A percentile compares a stretch with the other conserved stretches of the same genome.
Conservation (phyloP, 2,113 vertebrate species). For the Dicentrarchus labrax region DNA sequence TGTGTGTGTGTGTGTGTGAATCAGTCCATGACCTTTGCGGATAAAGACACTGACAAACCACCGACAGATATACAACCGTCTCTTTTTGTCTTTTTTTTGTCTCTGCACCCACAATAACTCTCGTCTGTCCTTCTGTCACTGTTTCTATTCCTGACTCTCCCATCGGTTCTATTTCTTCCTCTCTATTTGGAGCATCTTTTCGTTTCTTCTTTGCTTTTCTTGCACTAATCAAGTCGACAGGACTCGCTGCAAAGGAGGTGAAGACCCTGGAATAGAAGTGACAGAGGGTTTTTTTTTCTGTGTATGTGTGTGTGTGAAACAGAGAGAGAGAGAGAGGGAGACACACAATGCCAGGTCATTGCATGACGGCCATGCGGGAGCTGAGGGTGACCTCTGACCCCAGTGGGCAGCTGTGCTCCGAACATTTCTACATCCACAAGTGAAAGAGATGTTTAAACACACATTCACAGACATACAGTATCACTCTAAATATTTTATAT, state of each 20-base stretch:
- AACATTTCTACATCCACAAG: conserved; percentile 14
- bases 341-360: conserved; percentile 40
- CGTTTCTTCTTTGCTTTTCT: background rate
- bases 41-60: conserved; percentile 55
- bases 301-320: conserved; percentile 2
- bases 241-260: background rate
- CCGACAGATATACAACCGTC: conserved; percentile 53
- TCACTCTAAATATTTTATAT: too few relatives aligned
- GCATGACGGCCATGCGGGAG: conserved; percentile 19
- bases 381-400: conserved; percentile 60
- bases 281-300: background rate
- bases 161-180: background rate
- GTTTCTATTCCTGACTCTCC: background rate
- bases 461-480: background rate
- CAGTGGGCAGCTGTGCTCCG: conserved; percentile 35
- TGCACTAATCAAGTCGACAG: background rate
- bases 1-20: conserved; percentile 20
- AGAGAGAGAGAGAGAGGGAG: background rate
- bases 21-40: conserved; percentile 56
- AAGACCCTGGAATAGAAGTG: background rate
- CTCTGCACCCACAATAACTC: conserved; percentile 26
- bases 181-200: background rate
- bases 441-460: background rate
- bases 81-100: conserved; percentile 42
- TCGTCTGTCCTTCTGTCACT: background rate